These are phyloP conservation scores for Silurus lanzhouensis DNA, from an alignment of 2,797 vertebrate genomes.

Conservation along the genomic window DNA sequence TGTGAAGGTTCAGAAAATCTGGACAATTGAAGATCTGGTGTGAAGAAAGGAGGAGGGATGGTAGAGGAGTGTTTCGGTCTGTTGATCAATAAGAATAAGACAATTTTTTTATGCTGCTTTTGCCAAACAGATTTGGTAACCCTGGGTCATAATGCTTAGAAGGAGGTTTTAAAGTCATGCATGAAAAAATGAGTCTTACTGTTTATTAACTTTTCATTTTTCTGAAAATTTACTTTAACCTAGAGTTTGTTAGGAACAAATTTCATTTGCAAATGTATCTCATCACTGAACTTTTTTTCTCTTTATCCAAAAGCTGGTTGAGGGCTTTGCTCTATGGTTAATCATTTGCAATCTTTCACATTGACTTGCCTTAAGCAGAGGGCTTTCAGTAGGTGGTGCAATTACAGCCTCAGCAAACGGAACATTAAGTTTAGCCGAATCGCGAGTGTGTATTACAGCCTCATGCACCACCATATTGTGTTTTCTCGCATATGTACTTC, in stretches of 20 bases:
- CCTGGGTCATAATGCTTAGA: neutral
- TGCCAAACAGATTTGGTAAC: neutral
- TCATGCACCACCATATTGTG: neutral
- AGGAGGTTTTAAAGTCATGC: neutral
- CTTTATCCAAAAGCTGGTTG: neutral
- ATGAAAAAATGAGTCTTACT: neutral
- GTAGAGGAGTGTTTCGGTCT: no score
- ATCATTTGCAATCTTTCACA: conserved; percentile 7
- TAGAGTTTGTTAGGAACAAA: neutral
- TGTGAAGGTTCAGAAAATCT: neutral
- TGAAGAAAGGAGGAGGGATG: no score
- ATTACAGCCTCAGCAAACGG: neutral
- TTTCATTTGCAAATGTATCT: neutral
- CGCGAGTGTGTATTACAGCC: neutral
- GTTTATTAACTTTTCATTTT: neutral
- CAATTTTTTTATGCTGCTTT: neutral
- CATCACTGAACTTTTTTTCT: neutral
- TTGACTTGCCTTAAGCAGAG: neutral
- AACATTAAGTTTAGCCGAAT: neutral
- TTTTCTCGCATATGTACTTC: neutral
- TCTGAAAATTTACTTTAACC: neutral
- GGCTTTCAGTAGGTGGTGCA: neutral
- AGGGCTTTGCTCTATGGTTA: neutral
- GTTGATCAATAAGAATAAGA: no score
- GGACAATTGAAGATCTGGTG: no score